Evolutionary conservation across 1,140 invertebrate genomes (phyloP).

Genomic region (Cotesia glomerata): DNA sequence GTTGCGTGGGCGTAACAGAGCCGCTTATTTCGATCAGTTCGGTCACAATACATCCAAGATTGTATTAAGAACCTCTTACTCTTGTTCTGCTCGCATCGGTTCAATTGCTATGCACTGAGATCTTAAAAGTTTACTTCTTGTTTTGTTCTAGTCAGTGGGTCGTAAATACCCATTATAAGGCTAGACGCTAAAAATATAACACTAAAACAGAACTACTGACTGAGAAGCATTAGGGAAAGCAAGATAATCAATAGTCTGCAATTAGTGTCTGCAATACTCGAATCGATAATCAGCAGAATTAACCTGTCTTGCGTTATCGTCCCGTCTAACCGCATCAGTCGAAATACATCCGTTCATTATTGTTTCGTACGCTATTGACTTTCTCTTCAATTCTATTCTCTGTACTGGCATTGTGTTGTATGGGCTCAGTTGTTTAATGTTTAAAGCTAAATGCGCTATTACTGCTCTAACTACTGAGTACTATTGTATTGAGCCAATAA

Average conservation of each 20-base stretch:
- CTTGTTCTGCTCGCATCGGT: no score
- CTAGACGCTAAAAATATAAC: background rate
- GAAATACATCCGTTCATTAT: slow-evolving; percentile 7
- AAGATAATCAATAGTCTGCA: slow-evolving; percentile 10
- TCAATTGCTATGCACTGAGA: background rate
- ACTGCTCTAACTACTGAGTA: no score
- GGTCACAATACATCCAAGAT: background rate
- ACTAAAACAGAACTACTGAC: background rate
- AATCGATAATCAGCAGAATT: slow-evolving; percentile 41
- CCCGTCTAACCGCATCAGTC: slow-evolving; percentile 33
- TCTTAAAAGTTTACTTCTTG: no score
- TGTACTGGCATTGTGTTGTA: background rate
- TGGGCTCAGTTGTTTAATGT: no score
- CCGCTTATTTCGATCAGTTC: slow-evolving; percentile 9
- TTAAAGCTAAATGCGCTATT: no score
- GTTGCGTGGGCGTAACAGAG: slow-evolving; percentile 1
- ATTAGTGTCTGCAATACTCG: slow-evolving; percentile 41
- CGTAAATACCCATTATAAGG: no score
- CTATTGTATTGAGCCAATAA: no score
- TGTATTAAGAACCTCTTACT: background rate
- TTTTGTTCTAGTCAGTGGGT: no score
- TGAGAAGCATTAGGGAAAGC: background rate
- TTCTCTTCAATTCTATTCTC: no score
- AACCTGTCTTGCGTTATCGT: slow-evolving; percentile 41
- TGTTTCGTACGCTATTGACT: no score